Base-by-base conservation (phyloP, 2,888 invertebrate species). In the Dendrolimus pini region DNA sequence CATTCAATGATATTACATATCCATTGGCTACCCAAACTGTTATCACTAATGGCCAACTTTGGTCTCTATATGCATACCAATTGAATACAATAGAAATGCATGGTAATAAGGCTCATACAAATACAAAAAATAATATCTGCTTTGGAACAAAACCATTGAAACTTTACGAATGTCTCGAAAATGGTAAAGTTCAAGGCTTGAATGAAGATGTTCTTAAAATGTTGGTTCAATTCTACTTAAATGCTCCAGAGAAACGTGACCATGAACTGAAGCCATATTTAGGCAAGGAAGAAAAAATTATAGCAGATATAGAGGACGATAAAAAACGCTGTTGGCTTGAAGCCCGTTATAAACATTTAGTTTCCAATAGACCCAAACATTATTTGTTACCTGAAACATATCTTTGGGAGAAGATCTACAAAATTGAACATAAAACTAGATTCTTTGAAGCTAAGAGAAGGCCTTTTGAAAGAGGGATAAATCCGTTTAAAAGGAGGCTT, bases 11-110 rank as follows among this genome's bases (percentile, higher is more conserved):
- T 66, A 70, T 98, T 14, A 97, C 96, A 0, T 98, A 98, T 79
- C 99, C 99, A 0, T 81, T 99, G 59, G 93, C 95, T 0, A 95
- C 96, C 6, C 99, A 99, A 92, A 94, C 96, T 13, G 89, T 98
- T 12, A 92, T 98, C 53, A 97, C 98, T 0, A 95, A 99, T 84
- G 99, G 99, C 0, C 93, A 95, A 65, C 77, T 92, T 6, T 98
- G 96, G 94, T 95, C 96, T 0, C 95, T 99, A 65, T 96, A 95
- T 75, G 93, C 94, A 12, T 99, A 98, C 78, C 99, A 99, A 81
- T 83, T 99, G 59, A 99, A 99, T 78, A 98, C 98, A 0, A 91
- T 94, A 52, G 74, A 93, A 12, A 82, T 96, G 67, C 93, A 96
- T 70, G 86, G 92, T 42, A 92, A 94, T 65, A 77, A 93, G 67